Percentiles rank a stretch among this genome's conserved stretches.
Evolutionary conservation across 2,888 invertebrate species (phyloP).

Genomic region (Leptinotarsa tumamoca): DNA sequence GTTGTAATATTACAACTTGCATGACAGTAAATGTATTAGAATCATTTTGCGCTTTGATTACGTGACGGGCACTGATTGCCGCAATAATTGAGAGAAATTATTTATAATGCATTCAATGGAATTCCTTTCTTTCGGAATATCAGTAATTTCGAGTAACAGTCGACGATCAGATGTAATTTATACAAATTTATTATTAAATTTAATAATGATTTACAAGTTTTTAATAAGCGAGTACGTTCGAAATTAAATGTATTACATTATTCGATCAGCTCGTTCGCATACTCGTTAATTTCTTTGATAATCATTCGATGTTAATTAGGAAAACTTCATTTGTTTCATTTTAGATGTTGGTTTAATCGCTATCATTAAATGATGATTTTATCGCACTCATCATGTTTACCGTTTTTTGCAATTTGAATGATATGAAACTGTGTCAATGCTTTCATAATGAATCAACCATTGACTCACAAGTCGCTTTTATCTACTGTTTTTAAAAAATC

Average conservation of each 20-base stretch:
- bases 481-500: no score
- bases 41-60: constrained; percentile 15
- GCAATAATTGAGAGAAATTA: constrained; percentile 27
- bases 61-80: constrained; percentile 22
- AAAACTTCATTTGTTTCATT: constrained; percentile 35
- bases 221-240: constrained; percentile 31
- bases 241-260: constrained; percentile 7
- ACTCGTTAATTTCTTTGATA: constrained; percentile 38
- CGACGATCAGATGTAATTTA: constrained; percentile 35
- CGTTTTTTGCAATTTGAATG: constrained; percentile 21
- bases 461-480: no score
- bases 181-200: constrained; percentile 39
- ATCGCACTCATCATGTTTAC: constrained; percentile 29
- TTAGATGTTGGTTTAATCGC: constrained; percentile 35
- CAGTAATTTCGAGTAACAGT: constrained; percentile 38
- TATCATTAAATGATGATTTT: constrained; percentile 35
- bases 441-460: no score
- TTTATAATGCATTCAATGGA: constrained; percentile 29
- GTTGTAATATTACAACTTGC: not conserved
- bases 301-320: constrained; percentile 38
- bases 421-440: not conserved
- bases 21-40: constrained; percentile 5
- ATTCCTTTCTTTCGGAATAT: constrained; percentile 24
- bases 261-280: constrained; percentile 34
- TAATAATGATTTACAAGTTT: constrained; percentile 39